These are phyloP conservation scores for Fabriciana adippe DNA, from an alignment of 2,888 invertebrate genomes.

Conservation along the genomic window DNA sequence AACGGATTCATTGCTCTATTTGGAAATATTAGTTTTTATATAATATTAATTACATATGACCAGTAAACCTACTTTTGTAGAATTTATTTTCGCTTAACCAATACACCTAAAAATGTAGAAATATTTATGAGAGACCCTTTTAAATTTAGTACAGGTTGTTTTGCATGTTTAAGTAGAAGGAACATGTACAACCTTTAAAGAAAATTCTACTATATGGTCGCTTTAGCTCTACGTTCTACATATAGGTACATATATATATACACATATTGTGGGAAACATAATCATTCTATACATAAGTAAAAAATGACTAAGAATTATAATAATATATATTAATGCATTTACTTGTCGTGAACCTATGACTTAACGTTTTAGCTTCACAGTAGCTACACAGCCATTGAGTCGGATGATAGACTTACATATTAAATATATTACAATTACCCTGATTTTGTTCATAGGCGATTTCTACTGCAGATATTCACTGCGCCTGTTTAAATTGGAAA, in stretches of 20 bases:
- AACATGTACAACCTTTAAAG: constrained; percentile 29
- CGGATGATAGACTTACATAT: too few species aligned
- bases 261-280: not conserved
- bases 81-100: constrained; percentile 5
- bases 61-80: not conserved
- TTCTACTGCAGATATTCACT: not conserved
- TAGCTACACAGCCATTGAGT: not conserved
- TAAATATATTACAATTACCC: not conserved
- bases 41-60: not conserved
- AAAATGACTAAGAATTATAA: too few species aligned
- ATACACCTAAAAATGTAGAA: constrained; percentile 16
- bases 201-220: constrained; percentile 13
- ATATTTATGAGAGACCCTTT: constrained; percentile 25
- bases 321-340: too few species aligned
- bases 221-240: not conserved
- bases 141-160: constrained; percentile 22
- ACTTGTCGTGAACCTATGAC: not conserved
- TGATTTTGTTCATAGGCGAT: not conserved
- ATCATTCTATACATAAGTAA: not conserved
- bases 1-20: too few species aligned
- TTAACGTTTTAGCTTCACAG: not conserved
- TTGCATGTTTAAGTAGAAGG: constrained; percentile 25
- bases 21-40: not conserved
- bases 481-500: not conserved
- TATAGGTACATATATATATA: not conserved